These are phyloP conservation scores for Danio rerio DNA, from an alignment of 2,113 vertebrate genomes.

Conservation along the genomic window GRCz12tu NC_133193.1:41049501-41050000, in stretches of 20 bases:
- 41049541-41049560: conserved; percentile 22
- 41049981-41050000: not conserved
- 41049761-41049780: conserved; percentile 25
- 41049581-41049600: conserved; percentile 5
- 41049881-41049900: conserved; percentile 15
- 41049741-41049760: conserved; percentile 35
- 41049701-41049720: conserved; percentile 51
- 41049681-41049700: conserved; percentile 29
- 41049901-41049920: conserved; percentile 2
- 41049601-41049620: conserved; percentile 1
- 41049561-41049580: conserved; percentile 18
- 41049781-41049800: conserved; percentile 27
- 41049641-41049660: not conserved
- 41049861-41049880: not conserved
- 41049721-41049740: conserved; percentile 57
- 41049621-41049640: not conserved
- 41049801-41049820: conserved; percentile 49
- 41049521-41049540: conserved; percentile 3
- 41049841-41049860: conserved; percentile 33
- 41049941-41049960: not conserved
- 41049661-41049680: conserved; percentile 38
- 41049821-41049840: conserved; percentile 34
- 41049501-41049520: conserved; percentile 1
- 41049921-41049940: not conserved
- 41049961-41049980: not conserved